Evolutionary conservation across 1,140 invertebrate genomes (phyloP), one percentile per base, ranked within the genome.

Genomic region (Scaptomyza montana): DNA sequence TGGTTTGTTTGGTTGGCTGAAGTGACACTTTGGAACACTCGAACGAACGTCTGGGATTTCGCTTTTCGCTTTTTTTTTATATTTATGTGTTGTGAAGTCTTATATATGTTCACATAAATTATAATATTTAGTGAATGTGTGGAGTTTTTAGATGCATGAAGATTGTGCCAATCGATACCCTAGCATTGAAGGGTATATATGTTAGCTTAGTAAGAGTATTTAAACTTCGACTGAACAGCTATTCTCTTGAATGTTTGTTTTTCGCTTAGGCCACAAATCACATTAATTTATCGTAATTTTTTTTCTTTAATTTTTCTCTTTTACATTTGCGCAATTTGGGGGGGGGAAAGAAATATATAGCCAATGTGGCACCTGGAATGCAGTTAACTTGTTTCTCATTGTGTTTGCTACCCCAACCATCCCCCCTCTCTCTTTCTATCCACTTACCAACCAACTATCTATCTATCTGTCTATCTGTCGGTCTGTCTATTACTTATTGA

Each of bases 401-500:
- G 56, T 54, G 7, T 68, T 51, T 28, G 39, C 47, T 61, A 45
- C 49, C 9, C 47, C 64, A n/a, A 9, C 68, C 16, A 16, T 16
- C 39, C 21, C 10, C 19, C 6, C 19, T n/a, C 30, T 1, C 50
- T 16, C 47, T 70, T 21, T 10, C 72, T 36, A 33, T 7, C 2
- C 30, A 33, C 33, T 36, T 1, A 7, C 30, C 7, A 33, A 6
- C 30, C 30, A 33, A 5, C 30, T 33, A 33, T 33, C 30, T 30
- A 30, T 30, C 30, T 33, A 1, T 33, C 30, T 33, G 39, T 41
- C 39, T 41, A 1, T 41, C 12, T 41, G 12, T 21, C 79, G 1
- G 30, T 50, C 16, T 60, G 33, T 67, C 77, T 80, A 70, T 78
- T 85, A 78, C 80, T 87, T 85, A 85, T 85, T 87, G 81, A 78